Conservation (phyloP, 2,888 invertebrate species). For the Idaea dimidiata region DNA sequence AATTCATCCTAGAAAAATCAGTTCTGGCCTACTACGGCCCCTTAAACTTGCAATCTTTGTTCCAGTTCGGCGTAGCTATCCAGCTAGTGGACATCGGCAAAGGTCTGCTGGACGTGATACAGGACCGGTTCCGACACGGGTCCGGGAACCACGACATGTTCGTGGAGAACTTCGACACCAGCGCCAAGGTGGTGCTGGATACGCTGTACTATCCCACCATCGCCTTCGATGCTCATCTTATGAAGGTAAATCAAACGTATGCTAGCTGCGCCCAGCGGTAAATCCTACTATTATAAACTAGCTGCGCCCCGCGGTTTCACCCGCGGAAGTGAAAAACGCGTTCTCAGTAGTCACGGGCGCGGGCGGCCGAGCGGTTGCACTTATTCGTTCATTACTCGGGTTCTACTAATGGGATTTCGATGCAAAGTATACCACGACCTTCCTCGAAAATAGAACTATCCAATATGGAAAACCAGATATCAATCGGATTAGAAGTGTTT, state of each 20-base stretch:
- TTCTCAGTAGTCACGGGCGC: no score
- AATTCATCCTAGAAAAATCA: background rate
- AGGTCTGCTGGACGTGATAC: constrained; percentile 62
- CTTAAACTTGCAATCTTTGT: background rate
- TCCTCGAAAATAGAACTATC: no score
- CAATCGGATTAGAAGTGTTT: no score
- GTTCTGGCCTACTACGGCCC: background rate
- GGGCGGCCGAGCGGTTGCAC: no score
- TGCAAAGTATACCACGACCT: no score
- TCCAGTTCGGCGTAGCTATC: constrained; percentile 68
- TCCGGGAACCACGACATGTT: constrained; percentile 43
- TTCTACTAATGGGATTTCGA: no score
- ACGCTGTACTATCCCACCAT: constrained; percentile 73
- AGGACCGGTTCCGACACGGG: constrained; percentile 44
- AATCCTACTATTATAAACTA: no score
- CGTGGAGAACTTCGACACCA: constrained; percentile 72
- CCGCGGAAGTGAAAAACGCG: no score
- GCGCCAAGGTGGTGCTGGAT: constrained; percentile 60
- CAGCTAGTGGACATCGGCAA: constrained; percentile 66
- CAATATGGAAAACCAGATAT: no score
- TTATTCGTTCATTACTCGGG: no score
- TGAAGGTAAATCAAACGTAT: constrained; percentile 57
- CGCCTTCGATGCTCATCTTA: constrained; percentile 63
- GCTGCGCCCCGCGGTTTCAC: background rate
- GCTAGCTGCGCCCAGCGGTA: background rate